Base-by-base conservation (phyloP, 1,140 invertebrate species). In the Drosophila tani region DNA sequence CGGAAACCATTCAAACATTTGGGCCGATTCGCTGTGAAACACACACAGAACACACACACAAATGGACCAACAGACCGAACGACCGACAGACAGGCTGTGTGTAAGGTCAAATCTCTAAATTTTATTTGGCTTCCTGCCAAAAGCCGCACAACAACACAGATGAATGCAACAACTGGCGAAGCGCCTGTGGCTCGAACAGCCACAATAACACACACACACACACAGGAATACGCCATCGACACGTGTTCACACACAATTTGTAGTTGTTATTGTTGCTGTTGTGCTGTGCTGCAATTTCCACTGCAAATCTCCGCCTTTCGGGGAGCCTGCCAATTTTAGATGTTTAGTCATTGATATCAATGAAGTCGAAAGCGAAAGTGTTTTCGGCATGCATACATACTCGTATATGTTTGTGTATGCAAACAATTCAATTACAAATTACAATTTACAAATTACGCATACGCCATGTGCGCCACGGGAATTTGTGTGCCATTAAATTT, bases 341-440 rank as follows among this genome's bases (percentile, higher is more conserved):
- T 90, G 79, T 82, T 85, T 90, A 82, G 82, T 79, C 81, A 81
- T 85, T 66, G 86, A 79, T 90, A 90, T 91, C 81, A 90, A 88
- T 90, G 85, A 90, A 90, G 69, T 64, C 68, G 82, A 90, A 88
- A 90, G 85, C 81, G 85, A 90, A 90, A 90, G 85, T 90, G 86
- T 84, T 85, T 32, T 29, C 29, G 19, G 19, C 43, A 47, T 55
- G 56, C 65, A 68, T 41, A 49, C 3, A 38, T 21, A n/a, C n/a
- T n/a, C n/a, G n/a, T n/a, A 21, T 21, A 38, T 11, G 6, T 55
- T 53, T 56, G 35, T 24, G 53, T 69, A 38, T 67, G 66, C 62
- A 79, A 71, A 73, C 69, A 77, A 79, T 83, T 88, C 85, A 84
- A 88, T 81, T 81, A 66, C 63, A 69, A 59, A 17, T 65, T 14